These are phyloP conservation scores for Peromyscus californicus DNA, from an alignment of 2,113 vertebrate species.

Conservation along the genomic window DNA sequence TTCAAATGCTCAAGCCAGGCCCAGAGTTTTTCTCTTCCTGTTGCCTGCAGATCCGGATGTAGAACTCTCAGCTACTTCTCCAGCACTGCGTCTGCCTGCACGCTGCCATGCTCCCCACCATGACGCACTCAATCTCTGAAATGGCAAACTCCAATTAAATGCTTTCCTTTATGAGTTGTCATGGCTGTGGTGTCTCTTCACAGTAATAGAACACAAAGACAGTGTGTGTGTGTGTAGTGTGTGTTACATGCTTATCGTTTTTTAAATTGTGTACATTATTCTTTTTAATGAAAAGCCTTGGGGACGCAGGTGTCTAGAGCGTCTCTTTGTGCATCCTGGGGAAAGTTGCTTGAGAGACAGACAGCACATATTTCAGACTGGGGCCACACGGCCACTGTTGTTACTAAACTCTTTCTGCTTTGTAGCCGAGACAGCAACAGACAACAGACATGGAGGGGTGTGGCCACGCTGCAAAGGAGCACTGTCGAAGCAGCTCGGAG, in stretches of 20 bases:
- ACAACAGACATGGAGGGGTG: not conserved
- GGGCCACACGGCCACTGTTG: not conserved
- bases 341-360: not conserved
- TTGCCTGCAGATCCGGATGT: accelerated
- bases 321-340: not conserved
- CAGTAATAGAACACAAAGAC: not conserved
- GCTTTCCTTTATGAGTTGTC: not conserved
- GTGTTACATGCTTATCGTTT: not conserved
- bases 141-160: not conserved
- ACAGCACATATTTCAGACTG: not conserved
- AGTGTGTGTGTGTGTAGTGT: not conserved
- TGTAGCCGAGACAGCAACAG: not conserved
- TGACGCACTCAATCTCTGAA: not conserved
- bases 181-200: not conserved
- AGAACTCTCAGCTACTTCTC: not conserved
- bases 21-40: too few relatives aligned
- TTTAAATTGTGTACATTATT: not conserved
- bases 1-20: not conserved
- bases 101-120: not conserved
- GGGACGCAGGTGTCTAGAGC: not conserved
- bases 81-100: not conserved
- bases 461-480: not conserved
- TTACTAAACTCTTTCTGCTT: not conserved
- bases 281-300: not conserved
- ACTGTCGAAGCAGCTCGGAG: not conserved